phyloP scores from a whole-genome alignment of 2,888 invertebrate species.

The Yponomeuta evonymella region DNA sequence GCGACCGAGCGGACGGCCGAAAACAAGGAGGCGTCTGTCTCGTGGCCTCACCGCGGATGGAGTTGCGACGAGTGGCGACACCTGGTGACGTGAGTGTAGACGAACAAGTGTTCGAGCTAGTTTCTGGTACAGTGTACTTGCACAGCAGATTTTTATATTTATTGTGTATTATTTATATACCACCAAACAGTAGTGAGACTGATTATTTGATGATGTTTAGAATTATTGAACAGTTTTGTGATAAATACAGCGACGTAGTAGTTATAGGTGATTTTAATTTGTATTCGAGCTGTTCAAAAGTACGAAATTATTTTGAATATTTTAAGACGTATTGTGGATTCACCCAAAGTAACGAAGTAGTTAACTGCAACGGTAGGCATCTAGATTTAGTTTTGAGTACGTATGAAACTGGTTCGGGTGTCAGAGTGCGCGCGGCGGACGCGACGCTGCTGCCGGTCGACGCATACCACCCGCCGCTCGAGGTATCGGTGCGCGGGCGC shows the following conservation, averaged over 20 bases:
- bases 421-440: neutral
- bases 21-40: conserved; percentile 19
- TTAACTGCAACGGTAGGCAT: neutral
- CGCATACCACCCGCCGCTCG: neutral
- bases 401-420: neutral
- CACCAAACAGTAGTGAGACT: neutral
- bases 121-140: neutral
- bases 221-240: neutral
- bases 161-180: conserved; percentile 9
- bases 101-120: neutral
- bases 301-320: neutral
- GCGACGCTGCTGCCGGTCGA: conserved; percentile 1
- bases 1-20: conserved; percentile 18
- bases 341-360: neutral
- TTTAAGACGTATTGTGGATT: conserved; percentile 1
- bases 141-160: neutral
- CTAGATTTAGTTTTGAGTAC: conserved; percentile 2
- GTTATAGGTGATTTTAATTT: conserved; percentile 11
- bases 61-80: neutral
- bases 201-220: conserved; percentile 4
- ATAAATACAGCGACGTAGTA: neutral
- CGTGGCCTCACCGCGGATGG: conserved; percentile 4
- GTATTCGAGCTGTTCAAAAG: neutral
- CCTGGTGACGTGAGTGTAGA: neutral
- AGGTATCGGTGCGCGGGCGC: neutral